Evolutionary conservation across 2,888 invertebrate species (phyloP).

Genomic region (Drosophila rellima): DNA sequence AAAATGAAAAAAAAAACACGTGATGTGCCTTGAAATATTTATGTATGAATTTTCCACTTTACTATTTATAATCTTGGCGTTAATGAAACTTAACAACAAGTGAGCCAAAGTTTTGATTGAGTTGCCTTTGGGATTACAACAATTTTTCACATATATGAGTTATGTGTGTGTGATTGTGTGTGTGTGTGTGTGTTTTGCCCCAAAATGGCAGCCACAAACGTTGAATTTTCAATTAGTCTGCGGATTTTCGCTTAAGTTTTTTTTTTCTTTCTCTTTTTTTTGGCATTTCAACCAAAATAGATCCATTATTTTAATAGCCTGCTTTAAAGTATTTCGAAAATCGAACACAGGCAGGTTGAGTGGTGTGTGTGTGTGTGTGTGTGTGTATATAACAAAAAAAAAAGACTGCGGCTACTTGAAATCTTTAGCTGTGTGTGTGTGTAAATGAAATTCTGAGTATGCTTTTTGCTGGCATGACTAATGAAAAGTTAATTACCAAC

Average conservation of each 20-base stretch:
- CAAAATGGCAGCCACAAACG: slow-evolving; percentile 59
- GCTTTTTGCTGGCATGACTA: slow-evolving; percentile 54
- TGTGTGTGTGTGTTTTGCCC: slow-evolving; percentile 30
- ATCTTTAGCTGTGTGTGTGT: slow-evolving; percentile 18
- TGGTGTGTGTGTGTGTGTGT: not conserved
- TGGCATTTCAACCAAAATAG: slow-evolving; percentile 66
- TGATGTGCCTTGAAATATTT: slow-evolving; percentile 54
- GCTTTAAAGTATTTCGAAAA: slow-evolving; percentile 74
- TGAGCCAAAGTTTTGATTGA: slow-evolving; percentile 9
- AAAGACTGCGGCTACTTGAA: slow-evolving; percentile 37
- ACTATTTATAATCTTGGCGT: not conserved
- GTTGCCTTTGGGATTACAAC: not conserved
- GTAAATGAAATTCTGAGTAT: slow-evolving; percentile 51
- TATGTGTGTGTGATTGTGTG: slow-evolving; percentile 6
- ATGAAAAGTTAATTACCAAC: slow-evolving; percentile 70
- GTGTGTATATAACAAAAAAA: slow-evolving; percentile 2
- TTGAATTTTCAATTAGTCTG: slow-evolving; percentile 44
- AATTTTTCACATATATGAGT: not conserved
- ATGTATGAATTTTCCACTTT: slow-evolving; percentile 53
- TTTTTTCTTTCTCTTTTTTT: slow-evolving; percentile 22
- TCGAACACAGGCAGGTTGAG: slow-evolving; percentile 48
- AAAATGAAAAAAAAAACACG: slow-evolving; percentile 47
- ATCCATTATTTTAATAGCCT: slow-evolving; percentile 79
- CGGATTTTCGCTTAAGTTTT: slow-evolving; percentile 44
- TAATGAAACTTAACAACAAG: slow-evolving; percentile 6